These are phyloP conservation scores for Eulemur mongoz DNA, from an alignment of 2,797 vertebrate species.

Conservation along the genomic window DNA sequence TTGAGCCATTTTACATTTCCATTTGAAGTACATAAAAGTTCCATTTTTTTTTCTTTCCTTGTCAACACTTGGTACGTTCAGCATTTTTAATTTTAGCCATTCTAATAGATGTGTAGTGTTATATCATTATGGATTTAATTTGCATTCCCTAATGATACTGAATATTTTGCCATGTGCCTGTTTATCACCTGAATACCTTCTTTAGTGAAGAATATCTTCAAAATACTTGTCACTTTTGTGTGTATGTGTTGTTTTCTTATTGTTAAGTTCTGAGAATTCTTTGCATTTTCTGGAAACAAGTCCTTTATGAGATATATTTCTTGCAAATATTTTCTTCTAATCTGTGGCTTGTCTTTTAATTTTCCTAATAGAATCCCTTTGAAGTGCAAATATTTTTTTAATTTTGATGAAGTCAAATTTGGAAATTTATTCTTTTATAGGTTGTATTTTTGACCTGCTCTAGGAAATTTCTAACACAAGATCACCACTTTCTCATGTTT, in stretches of 20 bases:
- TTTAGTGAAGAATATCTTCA: background rate
- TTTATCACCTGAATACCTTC: background rate
- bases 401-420: background rate
- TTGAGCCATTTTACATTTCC: background rate
- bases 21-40: background rate
- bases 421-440: background rate
- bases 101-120: background rate
- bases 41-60: background rate
- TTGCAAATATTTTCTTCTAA: background rate
- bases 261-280: background rate
- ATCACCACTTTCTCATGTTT: background rate
- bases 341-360: background rate
- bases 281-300: background rate
- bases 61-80: background rate
- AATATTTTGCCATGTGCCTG: background rate
- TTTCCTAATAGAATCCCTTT: background rate
- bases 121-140: background rate
- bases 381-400: background rate
- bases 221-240: background rate
- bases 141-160: background rate
- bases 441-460: background rate
- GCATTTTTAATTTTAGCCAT: background rate
- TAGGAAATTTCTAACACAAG: background rate
- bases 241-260: background rate
- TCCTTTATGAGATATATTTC: background rate